Conservation (phyloP, 2,888 invertebrate genomes). For the Nephrotoma flavescens region DNA sequence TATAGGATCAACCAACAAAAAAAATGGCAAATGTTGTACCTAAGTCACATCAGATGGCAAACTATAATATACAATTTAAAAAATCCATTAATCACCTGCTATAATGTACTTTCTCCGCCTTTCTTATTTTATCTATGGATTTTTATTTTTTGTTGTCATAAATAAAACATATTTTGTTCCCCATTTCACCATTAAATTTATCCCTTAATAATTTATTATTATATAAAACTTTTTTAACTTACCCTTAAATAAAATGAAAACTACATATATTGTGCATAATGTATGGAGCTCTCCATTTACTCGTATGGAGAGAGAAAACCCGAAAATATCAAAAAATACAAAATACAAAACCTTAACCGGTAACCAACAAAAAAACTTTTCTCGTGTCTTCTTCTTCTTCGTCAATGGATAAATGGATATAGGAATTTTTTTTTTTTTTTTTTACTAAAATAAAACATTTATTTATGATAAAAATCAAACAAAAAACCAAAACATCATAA, state of each 20-base stretch:
- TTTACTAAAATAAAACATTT: background rate
- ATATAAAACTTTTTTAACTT: background rate
- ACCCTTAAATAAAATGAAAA: background rate
- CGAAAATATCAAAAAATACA: background rate
- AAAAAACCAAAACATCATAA: background rate
- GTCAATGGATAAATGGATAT: background rate
- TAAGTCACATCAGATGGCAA: background rate
- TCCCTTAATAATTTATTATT: background rate
- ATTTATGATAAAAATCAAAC: background rate
- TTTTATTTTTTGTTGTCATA: background rate
- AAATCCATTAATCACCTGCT: conserved; percentile 1
- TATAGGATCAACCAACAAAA: background rate
- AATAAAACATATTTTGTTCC: background rate
- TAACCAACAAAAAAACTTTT: background rate
- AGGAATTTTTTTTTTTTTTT: background rate
- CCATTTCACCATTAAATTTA: background rate
- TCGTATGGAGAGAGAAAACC: background rate
- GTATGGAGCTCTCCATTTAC: background rate
- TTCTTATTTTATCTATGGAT: background rate
- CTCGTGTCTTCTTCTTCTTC: background rate
- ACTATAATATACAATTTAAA: background rate
- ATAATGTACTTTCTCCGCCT: conserved; percentile 2
- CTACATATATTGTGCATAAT: background rate
- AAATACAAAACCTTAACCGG: background rate
- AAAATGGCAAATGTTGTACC: background rate